These are phyloP conservation scores for Eptesicus fuscus DNA, from an alignment of 2,113 vertebrate species.

Conservation along the genomic window DNA sequence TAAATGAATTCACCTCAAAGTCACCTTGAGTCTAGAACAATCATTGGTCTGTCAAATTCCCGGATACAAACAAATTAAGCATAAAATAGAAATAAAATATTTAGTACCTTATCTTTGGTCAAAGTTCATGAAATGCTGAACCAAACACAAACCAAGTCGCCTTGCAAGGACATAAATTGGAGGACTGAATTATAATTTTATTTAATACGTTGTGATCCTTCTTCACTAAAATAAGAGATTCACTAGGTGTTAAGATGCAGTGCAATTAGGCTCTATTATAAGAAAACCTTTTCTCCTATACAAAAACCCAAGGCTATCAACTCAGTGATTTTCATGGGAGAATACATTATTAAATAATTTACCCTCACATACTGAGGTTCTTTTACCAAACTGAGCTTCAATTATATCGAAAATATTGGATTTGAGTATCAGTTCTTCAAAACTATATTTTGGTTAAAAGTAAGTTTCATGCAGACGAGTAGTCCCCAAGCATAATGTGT, in stretches of 20 bases:
- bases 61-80: slow-evolving; percentile 4
- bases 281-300: not conserved
- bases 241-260: not conserved
- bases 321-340: not conserved
- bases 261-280: not conserved
- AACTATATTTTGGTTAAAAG: not conserved
- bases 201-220: not conserved
- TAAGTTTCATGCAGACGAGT: not conserved
- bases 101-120: not conserved
- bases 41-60: not conserved
- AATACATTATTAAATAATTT: not conserved
- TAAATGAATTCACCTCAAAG: slow-evolving; percentile 49
- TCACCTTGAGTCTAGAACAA: slow-evolving; percentile 54
- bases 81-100: not conserved
- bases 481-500: not conserved
- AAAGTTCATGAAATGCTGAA: not conserved
- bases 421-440: not conserved
- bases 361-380: not conserved
- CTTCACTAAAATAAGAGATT: not conserved
- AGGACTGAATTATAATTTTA: not conserved
- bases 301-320: not conserved
- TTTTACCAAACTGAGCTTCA: not conserved
- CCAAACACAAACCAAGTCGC: not conserved
- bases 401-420: not conserved
- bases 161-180: not conserved